Evolutionary conservation across 2,888 invertebrate species (phyloP).

Genomic region (Ormyrus thymus): DNA sequence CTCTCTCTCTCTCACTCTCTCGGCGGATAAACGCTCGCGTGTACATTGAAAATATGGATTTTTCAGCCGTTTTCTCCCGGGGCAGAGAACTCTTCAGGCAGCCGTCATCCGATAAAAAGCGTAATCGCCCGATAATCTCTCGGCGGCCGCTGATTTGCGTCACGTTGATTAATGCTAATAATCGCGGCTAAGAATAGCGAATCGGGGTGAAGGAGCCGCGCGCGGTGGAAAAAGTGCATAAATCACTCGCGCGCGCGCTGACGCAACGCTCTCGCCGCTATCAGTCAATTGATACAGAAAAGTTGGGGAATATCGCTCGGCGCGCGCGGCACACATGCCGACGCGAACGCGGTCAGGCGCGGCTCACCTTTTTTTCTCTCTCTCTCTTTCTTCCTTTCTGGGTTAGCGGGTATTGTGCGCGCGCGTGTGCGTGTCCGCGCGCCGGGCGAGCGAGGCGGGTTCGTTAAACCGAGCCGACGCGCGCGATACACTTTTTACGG

Average conservation of each 20-base stretch:
- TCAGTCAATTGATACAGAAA: no score
- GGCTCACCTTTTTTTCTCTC: neutral
- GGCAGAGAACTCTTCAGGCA: no score
- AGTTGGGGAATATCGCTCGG: neutral
- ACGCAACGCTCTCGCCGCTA: neutral
- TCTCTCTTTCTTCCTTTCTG: neutral
- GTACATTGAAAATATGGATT: no score
- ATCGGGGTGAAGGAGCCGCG: no score
- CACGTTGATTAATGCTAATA: slow-evolving; percentile 1
- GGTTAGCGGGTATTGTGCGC: neutral
- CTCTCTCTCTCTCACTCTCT: no score
- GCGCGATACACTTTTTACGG: slow-evolving; percentile 34
- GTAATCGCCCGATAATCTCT: no score
- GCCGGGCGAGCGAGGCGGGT: neutral
- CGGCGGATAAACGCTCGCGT: no score
- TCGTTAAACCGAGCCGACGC: slow-evolving; percentile 5
- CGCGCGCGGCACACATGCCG: neutral
- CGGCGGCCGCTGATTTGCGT: neutral
- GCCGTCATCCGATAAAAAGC: no score
- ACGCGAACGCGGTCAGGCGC: slow-evolving; percentile 15
- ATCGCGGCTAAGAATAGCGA: neutral
- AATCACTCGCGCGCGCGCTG: neutral
- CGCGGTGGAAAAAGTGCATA: no score
- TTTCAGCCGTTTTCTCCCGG: no score
- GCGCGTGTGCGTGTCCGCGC: neutral